Evolutionary conservation across 23 tunicate species (phyloP), one percentile per base, ranked within the genome.

Genomic region (Trididemnum clinides): DNA sequence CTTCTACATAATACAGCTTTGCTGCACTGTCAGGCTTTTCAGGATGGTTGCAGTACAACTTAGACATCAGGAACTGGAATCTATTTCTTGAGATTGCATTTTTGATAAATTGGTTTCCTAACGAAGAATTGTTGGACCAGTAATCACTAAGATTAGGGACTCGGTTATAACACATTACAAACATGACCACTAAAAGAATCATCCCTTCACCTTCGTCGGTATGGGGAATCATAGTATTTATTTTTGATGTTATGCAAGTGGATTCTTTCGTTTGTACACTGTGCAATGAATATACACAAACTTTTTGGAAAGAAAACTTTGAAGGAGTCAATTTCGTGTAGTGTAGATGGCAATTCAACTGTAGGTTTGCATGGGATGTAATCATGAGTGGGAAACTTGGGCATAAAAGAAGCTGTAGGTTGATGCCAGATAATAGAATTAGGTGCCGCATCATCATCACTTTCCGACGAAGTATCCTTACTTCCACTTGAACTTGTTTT

Each of bases 181-280:
- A 66, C 75, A 66, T 66, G 37, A 66, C 75, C 36, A 36, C 75
- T 66, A 66, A 66, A 66, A 66, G 6, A 28, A 29, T 66, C 37
- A 66, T 66, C 37, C 6, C 37, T 66, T 66, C 75, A 28, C 75
- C 75, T 66, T 66, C 75, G n/a, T 66, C 37, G 36, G 75, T 66
- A 66, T 66, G 75, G 37, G 75, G 75, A 66, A 66, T 66, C 37
- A 66, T 66, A 31, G 75, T 31, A 66, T 66, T 66, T 66, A n/a
- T 66, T 66, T 31, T 66, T n/a, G 75, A 66, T 66, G 37, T 66
- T 66, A 29, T 66, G 36, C 37, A 29, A 66, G 36, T 66, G 37
- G 75, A 66, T 66, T 66, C 75, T 66, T 66, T 66, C 75, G 37
- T 66, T 66, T 29, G 75, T 66, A 31, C 75, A 66, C 75, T 66